Conservation (phyloP, 2,888 invertebrate genomes). For the Bombylius major region DNA sequence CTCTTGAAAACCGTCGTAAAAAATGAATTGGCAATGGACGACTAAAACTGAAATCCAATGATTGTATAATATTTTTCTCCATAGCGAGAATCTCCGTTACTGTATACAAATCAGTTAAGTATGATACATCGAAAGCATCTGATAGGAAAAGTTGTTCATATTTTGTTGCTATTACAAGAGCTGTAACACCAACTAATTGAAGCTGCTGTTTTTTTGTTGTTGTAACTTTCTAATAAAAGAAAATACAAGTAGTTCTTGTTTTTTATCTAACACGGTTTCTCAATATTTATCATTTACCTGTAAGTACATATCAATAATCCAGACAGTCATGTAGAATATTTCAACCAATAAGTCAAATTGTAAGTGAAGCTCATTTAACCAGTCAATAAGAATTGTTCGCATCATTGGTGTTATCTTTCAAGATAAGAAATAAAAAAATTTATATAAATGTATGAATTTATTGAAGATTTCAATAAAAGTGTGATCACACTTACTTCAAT, state of each 20-base stretch:
- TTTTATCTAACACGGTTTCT: background rate
- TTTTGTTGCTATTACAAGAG: conserved; percentile 84
- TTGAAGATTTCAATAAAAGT: background rate
- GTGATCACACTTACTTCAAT: conserved; percentile 21
- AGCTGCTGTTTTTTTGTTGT: conserved; percentile 55
- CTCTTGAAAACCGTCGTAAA: conserved; percentile 56
- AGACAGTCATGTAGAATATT: conserved; percentile 78
- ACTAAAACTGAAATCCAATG: conserved; percentile 68
- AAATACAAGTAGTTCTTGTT: conserved; percentile 18
- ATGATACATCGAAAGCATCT: conserved; percentile 76
- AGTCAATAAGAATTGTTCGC: conserved; percentile 82
- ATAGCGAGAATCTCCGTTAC: conserved; percentile 66
- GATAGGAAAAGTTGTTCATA: conserved; percentile 91
- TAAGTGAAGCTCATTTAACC: conserved; percentile 84
- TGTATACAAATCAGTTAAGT: conserved; percentile 78
- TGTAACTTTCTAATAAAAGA: conserved; percentile 39
- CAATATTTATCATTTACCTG: conserved; percentile 18
- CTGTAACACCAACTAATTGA: conserved; percentile 80
- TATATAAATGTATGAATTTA: background rate
- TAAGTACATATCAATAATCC: conserved; percentile 80
- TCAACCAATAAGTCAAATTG: conserved; percentile 78
- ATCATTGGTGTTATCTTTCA: conserved; percentile 62
- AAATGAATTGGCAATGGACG: conserved; percentile 83
- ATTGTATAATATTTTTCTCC: conserved; percentile 65
- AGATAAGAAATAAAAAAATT: background rate